Conservation (phyloP, 2,113 vertebrate species). For the Piprites chloris region DNA sequence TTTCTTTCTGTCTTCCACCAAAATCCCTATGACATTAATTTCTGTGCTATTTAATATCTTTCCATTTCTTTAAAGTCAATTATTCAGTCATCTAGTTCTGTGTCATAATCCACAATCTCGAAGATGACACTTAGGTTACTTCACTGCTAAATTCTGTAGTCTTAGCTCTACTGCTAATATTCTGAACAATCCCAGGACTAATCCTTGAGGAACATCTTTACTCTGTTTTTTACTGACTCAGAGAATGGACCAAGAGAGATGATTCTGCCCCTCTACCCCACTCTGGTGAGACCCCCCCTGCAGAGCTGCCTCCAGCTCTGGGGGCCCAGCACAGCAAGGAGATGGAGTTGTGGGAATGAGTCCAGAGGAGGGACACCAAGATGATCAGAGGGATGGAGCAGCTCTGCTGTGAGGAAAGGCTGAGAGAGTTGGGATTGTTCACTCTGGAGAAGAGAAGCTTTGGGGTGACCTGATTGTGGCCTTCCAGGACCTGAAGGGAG, state of each 20-base stretch:
- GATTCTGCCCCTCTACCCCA: not conserved
- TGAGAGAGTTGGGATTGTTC: not conserved
- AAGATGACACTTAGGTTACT: not conserved
- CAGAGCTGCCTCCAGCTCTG: not conserved
- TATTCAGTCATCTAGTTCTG: not conserved
- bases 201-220: not conserved
- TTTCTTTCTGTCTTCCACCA: not conserved
- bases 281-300: not conserved
- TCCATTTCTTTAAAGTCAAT: not conserved
- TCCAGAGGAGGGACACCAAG: not conserved
- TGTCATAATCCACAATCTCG: not conserved
- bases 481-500: not conserved
- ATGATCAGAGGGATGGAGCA: not conserved
- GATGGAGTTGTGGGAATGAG: not conserved
- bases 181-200: not conserved
- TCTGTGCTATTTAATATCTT: not conserved
- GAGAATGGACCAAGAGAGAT: not conserved
- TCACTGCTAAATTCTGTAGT: not conserved
- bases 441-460: not conserved
- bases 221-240: not conserved
- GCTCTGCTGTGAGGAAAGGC: not conserved
- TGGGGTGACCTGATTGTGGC: not conserved
- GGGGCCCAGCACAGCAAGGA: not conserved
- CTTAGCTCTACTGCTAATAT: not conserved
- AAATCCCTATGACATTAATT: not conserved